Evolutionary conservation across 1,140 invertebrate species (phyloP), one percentile per base, ranked within the genome.

Genomic region (Trachelipus rathkii): DNA sequence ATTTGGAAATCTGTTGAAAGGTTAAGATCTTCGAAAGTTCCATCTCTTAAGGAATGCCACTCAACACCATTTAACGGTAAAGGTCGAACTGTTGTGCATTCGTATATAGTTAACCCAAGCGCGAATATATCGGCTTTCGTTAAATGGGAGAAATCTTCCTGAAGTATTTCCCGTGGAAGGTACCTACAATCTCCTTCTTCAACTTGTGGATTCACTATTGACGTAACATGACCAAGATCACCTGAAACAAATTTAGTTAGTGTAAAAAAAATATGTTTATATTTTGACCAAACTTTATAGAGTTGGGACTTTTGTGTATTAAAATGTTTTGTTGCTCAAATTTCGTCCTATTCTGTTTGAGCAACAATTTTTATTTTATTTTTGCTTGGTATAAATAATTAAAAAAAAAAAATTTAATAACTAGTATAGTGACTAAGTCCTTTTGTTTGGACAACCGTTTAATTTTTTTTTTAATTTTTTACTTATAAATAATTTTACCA

Each of bases 121-220:
- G 94, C 91, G 84, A 96, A 97, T 78, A 96, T 93, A 84, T 97
- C 95, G 19, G 92, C 93, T 86, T 96, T 96, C 0, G 90, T 86
- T 10, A 96, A 85, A 82, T 94, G 88, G 9, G 86, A 85, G 80
- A 91, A 92, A 81, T 95, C 88, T 81, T 95, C 94, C 21, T 92
- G 90, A 0, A 97, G 85, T 69, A 96, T 91, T 85, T 97, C 95
- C 15, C 89, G 90, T 0, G 95, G 90, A 69, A 96, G 85, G 83
- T 96, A 97, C 67, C 94, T 87, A 85, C 94, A 96, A 85, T 97
- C 95, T n/a, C 95, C 95, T 84, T 97, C 95, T 84, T 95, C 94
- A 1, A 95, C 93, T 82, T 91, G 87, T 0, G 92, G 91, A 81
- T 93, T 92, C 2, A 88, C 89, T 5, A 93, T 86, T 3, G 91